Evolutionary conservation across 2,888 invertebrate species (phyloP).

Genomic region (Nemapogon koenigi): DNA sequence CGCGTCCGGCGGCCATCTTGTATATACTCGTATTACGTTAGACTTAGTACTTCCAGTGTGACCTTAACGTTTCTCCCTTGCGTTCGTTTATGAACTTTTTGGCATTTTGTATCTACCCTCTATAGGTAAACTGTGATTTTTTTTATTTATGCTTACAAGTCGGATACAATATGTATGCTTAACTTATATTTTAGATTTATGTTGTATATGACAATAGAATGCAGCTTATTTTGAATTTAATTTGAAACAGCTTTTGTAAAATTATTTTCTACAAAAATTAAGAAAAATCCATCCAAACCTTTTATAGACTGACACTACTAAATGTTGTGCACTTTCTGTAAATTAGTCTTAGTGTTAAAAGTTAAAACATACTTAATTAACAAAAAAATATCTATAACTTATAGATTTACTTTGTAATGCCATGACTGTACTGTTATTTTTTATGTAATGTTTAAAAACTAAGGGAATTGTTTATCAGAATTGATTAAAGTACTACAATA

Average conservation of each 20-base stretch:
- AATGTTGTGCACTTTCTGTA: conserved; percentile 60
- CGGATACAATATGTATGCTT: too few relatives aligned
- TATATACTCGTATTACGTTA: conserved; percentile 42
- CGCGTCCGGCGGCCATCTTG: conserved; percentile 32
- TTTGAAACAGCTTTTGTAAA: conserved; percentile 4
- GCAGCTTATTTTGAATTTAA: conserved; percentile 1
- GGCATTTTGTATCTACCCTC: conserved; percentile 30
- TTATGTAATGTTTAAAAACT: conserved; percentile 19
- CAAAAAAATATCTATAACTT: conserved; percentile 19
- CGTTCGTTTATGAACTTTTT: conserved; percentile 30
- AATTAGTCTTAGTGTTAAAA: conserved; percentile 39
- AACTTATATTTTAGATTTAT: conserved; percentile 11
- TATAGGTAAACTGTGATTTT: too few relatives aligned
- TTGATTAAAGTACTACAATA: conserved; percentile 40
- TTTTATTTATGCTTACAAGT: conserved; percentile 6
- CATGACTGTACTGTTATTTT: conserved; percentile 30
- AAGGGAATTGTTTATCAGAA: conserved; percentile 45
- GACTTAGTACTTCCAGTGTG: conserved; percentile 50
- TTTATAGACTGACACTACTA: conserved; percentile 60
- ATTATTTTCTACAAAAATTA: conserved; percentile 17
- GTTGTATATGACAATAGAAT: conserved; percentile 5
- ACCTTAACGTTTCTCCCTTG: conserved; percentile 47
- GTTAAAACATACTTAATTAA: conserved; percentile 31
- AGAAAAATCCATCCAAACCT: conserved; percentile 58
- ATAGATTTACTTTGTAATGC: conserved; percentile 28